A percentile compares a stretch with the other conserved stretches of the same genome.
Conservation (phyloP, 92 coral and sea anemone species). For the Phenganax subtilis region DNA sequence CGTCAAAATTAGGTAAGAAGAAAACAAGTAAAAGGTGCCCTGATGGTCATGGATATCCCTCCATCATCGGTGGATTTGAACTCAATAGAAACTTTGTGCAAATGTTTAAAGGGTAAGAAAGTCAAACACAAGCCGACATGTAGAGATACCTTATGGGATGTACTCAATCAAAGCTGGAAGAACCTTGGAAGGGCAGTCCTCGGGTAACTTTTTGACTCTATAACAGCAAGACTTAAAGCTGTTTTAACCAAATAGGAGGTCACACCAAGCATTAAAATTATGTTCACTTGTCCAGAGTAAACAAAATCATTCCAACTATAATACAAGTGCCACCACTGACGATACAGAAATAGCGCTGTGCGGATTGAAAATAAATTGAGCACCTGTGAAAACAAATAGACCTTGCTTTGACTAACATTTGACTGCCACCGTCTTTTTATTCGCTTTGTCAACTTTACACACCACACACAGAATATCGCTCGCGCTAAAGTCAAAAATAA, state of each 20-base stretch:
- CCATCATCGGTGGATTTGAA: constrained; percentile 9
- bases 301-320: not conserved
- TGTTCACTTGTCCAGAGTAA: not conserved
- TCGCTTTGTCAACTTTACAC: too few relatives aligned
- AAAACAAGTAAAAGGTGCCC: constrained; percentile 3
- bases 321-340: not conserved
- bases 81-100: not conserved
- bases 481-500: too few relatives aligned
- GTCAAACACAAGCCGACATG: constrained; percentile 6
- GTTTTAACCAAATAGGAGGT: constrained; percentile 15
- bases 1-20: constrained; percentile 8
- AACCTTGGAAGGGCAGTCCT: constrained; percentile 8
- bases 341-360: not conserved
- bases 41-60: constrained; percentile 7
- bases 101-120: constrained; percentile 15
- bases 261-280: constrained; percentile 13
- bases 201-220: not conserved
- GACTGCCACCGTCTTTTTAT: not conserved
- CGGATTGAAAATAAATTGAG: not conserved
- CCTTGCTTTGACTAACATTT: not conserved
- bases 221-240: constrained; percentile 12
- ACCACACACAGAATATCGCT: too few relatives aligned
- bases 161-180: constrained; percentile 10
- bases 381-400: not conserved
- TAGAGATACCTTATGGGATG: constrained; percentile 19